Evolutionary conservation across 2,888 invertebrate species (phyloP).

Genomic region (Drosophila nr. medialis): DNA sequence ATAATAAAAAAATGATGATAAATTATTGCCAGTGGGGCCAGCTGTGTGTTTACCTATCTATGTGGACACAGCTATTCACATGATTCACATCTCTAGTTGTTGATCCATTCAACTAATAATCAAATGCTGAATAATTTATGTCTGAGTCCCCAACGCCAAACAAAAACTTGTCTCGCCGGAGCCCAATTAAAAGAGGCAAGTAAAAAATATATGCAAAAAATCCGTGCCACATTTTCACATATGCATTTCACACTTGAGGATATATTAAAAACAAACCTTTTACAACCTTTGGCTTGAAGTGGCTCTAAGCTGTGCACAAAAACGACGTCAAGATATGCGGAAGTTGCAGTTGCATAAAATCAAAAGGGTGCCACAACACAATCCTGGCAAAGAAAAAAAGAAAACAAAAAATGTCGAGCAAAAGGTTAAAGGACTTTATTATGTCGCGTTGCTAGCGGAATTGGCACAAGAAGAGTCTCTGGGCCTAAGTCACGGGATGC

Average conservation of each 20-base stretch:
- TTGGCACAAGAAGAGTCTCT: slow-evolving; percentile 5
- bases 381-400: background rate
- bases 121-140: slow-evolving; percentile 45
- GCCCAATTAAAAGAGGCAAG: slow-evolving; percentile 2
- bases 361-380: slow-evolving; percentile 30
- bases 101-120: slow-evolving; percentile 23
- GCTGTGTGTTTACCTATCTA: slow-evolving; percentile 28
- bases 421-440: slow-evolving; percentile 70
- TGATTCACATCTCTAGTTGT: slow-evolving; percentile 30
- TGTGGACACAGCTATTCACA: slow-evolving; percentile 3
- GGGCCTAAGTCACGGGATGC: slow-evolving; percentile 29
- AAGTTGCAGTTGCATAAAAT: slow-evolving; percentile 55
- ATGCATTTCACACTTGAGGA: slow-evolving; percentile 16
- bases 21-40: slow-evolving; percentile 46
- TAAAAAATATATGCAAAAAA: background rate
- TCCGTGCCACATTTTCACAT: background rate
- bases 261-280: slow-evolving; percentile 23
- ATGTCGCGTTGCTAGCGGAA: slow-evolving; percentile 35
- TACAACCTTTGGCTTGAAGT: slow-evolving; percentile 46
- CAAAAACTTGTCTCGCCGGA: slow-evolving; percentile 12
- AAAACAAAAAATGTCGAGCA: slow-evolving; percentile 47
- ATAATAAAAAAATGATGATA: slow-evolving; percentile 52
- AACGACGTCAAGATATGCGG: slow-evolving; percentile 55
- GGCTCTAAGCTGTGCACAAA: slow-evolving; percentile 20
- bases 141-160: slow-evolving; percentile 29